Percentiles rank a stretch among this genome's conserved stretches.
Conservation (phyloP, 1,140 invertebrate genomes). For the Tetramorium simillimum region DNA sequence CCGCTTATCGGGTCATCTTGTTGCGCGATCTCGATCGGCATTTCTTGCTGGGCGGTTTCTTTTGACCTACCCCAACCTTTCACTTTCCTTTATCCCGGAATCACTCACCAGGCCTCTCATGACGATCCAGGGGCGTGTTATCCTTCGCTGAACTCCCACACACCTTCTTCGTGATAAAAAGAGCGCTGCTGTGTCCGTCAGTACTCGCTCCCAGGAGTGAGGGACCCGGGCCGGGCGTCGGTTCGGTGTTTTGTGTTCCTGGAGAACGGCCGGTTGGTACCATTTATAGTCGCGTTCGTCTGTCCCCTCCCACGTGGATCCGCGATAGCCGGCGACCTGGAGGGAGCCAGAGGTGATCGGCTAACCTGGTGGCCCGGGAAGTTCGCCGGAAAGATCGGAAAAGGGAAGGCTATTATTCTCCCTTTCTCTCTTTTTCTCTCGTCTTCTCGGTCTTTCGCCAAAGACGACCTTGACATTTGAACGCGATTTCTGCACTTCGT, state of each 20-base stretch:
- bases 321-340: conserved; percentile 72
- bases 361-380: conserved; percentile 61
- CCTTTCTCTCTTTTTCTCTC: conserved; percentile 37
- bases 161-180: conserved; percentile 53
- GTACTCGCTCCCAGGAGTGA: conserved; percentile 74
- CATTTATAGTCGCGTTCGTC: conserved; percentile 81
- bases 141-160: not conserved
- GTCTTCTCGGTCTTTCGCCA: conserved; percentile 14
- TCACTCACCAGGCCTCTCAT: conserved; percentile 76
- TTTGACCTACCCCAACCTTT: conserved; percentile 76
- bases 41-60: conserved; percentile 40
- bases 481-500: conserved; percentile 51
- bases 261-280: conserved; percentile 80
- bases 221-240: conserved; percentile 64
- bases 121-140: conserved; percentile 50
- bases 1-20: conserved; percentile 16
- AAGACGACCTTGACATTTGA: conserved; percentile 80
- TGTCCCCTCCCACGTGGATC: conserved; percentile 76
- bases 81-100: conserved; percentile 81
- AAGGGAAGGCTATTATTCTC: conserved; percentile 61
- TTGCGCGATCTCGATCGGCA: conserved; percentile 40
- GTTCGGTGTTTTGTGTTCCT: conserved; percentile 80
- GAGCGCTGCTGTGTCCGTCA: conserved; percentile 78
- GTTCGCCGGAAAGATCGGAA: conserved; percentile 51
- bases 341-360: conserved; percentile 70